These are phyloP conservation scores for Hydrochoerus hydrochaeris DNA, from an alignment of 2,113 vertebrate genomes.

Conservation along the genomic window DNA sequence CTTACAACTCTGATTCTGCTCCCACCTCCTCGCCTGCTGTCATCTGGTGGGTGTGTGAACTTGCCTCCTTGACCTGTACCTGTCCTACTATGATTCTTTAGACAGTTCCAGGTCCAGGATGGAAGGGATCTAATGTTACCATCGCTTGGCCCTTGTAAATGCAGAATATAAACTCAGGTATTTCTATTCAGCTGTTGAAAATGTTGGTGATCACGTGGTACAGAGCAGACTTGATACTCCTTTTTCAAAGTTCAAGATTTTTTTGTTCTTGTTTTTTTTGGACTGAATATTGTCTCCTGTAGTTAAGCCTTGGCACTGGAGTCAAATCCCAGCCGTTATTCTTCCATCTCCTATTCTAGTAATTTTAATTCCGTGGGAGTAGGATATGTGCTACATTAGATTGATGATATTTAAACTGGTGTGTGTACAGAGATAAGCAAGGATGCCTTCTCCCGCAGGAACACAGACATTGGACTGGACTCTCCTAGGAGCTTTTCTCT, in stretches of 20 bases:
- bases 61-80: neutral
- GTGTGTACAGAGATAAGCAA: neutral
- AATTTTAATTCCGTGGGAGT: neutral
- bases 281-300: neutral
- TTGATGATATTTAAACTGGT: neutral
- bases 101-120: neutral
- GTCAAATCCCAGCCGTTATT: neutral
- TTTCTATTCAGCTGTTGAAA: neutral
- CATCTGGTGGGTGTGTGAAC: neutral
- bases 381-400: neutral
- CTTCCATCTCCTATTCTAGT: neutral
- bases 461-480: neutral
- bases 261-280: neutral
- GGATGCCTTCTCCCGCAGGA: neutral
- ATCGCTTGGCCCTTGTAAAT: neutral
- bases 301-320: neutral
- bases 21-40: neutral
- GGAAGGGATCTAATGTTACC: neutral
- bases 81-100: neutral
- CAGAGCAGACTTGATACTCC: neutral
- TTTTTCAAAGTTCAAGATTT: neutral
- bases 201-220: neutral
- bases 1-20: neutral
- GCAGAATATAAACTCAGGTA: neutral
- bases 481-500: neutral